Base-by-base conservation (phyloP, 2,113 vertebrate genomes). In the Heterochromis multidens region DNA sequence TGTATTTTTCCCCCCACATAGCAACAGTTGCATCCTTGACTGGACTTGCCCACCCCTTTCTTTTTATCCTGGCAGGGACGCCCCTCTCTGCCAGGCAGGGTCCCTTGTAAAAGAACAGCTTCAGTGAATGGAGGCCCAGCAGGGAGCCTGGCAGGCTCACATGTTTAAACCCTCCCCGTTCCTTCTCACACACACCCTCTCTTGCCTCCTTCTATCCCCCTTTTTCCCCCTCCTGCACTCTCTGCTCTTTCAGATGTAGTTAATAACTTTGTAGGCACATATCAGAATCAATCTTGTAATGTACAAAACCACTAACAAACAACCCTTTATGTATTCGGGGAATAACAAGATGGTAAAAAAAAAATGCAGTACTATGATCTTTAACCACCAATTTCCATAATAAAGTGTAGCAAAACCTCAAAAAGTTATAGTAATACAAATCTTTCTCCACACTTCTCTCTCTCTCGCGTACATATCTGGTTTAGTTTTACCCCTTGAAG, bases 101-200 rank as follows among this genome's bases (percentile, higher is more conserved):
- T 90, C 86, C 62, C 93, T 94, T 91, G 88, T 94, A 93, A 94
- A 95, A 94, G 67, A 89, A n/a, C 87, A 88, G 93, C 93, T 92
- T 94, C 92, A 91, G 89, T 93, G 92, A 95, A 92, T 88, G 87
- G 88, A 91, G 91, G 89, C 94, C 82, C 93, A 89, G 93, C 92
- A 85, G 89, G 95, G 89, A 85, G 84, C 89, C 90, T 91, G 84
- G 86, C 90, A 84, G 70, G 43, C 91, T 79, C 79, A 63, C 81
- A 78, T 77, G 40, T 77, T 80, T 62, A 70, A 87, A 86, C 40
- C 54, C 85, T 82, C 83, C 65, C 61, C 37, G 25, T 89, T 63
- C 77, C 46, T 82, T 77, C 77, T 82, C 81, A 79, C 82, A 82
- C 7, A 80, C 57, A 31, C 79, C 29, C 65, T 57, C 33, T 43